Evolutionary conservation across 2,113 vertebrate genomes (phyloP).

Genomic region (Stomatorhinus ivindoensis): DNA sequence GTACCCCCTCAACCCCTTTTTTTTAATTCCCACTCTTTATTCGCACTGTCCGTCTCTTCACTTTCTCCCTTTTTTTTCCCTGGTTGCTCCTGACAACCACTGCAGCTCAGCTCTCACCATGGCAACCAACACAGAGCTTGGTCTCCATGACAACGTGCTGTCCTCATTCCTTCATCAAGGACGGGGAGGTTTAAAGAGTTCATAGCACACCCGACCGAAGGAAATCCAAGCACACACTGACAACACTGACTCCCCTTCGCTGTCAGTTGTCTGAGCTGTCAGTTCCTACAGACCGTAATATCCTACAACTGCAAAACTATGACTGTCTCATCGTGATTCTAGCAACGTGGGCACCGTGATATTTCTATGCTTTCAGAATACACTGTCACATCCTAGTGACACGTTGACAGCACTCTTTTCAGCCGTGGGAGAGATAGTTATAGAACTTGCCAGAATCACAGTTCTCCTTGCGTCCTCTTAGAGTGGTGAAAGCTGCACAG

Average conservation of each 20-base stretch:
- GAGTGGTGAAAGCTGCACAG: neutral
- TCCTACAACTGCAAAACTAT: neutral
- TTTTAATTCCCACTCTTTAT: conserved; percentile 28
- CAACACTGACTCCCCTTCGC: neutral
- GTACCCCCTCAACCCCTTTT: conserved; percentile 26
- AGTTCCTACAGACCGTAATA: neutral
- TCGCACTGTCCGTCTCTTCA: conserved; percentile 28
- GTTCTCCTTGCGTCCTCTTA: neutral
- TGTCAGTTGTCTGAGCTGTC: conserved; percentile 5
- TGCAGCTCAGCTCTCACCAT: conserved; percentile 53
- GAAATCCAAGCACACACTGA: conserved; percentile 18
- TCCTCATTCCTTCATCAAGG: conserved; percentile 53
- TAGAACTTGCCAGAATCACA: neutral
- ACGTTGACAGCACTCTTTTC: neutral
- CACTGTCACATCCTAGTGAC: neutral
- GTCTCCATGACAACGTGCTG: conserved; percentile 57
- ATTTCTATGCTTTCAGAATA: neutral
- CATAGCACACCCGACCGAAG: conserved; percentile 31
- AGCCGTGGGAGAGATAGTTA: neutral
- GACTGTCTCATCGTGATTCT: neutral
- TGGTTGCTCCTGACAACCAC: conserved; percentile 55
- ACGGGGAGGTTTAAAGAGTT: conserved; percentile 40
- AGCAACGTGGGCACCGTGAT: neutral
- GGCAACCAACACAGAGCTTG: conserved; percentile 54
- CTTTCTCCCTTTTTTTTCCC: conserved; percentile 36